Conservation (phyloP, 1,140 invertebrate genomes). For the Ostrea edulis region DNA sequence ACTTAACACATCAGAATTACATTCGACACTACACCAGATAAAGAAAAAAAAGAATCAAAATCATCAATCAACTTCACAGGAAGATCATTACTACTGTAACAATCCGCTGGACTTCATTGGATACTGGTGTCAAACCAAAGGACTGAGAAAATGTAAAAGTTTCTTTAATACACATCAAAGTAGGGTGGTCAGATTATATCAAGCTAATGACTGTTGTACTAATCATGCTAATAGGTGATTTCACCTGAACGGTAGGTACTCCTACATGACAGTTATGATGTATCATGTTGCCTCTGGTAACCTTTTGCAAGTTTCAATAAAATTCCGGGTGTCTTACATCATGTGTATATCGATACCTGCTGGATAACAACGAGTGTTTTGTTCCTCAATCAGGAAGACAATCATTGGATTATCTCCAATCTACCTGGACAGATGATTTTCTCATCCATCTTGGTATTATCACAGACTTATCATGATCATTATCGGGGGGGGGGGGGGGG, state of each 20-base stretch:
- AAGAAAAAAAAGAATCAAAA: too few species aligned
- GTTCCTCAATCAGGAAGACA: constrained; percentile 18
- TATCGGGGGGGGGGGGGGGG: too few species aligned
- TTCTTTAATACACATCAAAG: constrained; percentile 5
- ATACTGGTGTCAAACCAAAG: too few species aligned
- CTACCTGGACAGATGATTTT: background rate
- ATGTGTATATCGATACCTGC: background rate
- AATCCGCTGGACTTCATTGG: too few species aligned
- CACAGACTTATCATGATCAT: too few species aligned
- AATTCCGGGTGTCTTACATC: constrained; percentile 7
- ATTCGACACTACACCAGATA: too few species aligned
- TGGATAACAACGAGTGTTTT: background rate
- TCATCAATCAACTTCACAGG: too few species aligned
- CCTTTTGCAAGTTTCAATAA: background rate
- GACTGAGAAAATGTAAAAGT: too few species aligned
- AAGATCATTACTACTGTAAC: too few species aligned
- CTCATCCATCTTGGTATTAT: too few species aligned
- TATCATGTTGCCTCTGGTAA: constrained; percentile 8
- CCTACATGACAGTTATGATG: background rate
- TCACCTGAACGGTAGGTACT: background rate
- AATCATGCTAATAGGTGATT: background rate
- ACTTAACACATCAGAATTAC: too few species aligned
- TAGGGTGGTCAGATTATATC: background rate
- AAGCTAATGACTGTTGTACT: background rate
- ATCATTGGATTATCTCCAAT: background rate